phyloP scores from a whole-genome alignment of 2,797 vertebrate species.

The Platalea minor region DNA sequence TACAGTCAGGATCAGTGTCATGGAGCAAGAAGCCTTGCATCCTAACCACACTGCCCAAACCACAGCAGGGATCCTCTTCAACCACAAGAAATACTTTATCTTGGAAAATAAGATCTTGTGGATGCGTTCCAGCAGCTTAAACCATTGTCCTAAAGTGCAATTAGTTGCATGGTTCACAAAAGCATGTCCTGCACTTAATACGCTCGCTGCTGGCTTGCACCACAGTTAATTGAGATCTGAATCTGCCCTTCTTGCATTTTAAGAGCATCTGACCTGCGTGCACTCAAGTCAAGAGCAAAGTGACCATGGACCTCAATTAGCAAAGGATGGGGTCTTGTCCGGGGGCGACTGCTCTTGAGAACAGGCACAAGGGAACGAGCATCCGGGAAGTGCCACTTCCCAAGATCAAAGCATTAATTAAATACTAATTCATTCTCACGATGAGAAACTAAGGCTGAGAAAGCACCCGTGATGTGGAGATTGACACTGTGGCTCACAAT shows the following conservation, averaged over 20 bases:
- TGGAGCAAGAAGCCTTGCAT: background rate
- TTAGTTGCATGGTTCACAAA: background rate
- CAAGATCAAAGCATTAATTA: background rate
- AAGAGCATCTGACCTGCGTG: background rate
- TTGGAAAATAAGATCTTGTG: background rate
- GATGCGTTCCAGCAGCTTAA: accelerated
- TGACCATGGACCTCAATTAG: background rate
- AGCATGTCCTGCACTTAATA: background rate
- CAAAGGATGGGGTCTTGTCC: background rate
- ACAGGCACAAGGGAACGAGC: background rate
- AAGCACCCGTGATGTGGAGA: background rate
- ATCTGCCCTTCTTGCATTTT: no score
- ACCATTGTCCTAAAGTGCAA: background rate
- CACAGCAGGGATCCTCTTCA: background rate
- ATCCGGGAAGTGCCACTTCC: background rate
- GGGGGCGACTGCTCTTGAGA: background rate
- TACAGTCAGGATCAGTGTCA: background rate
- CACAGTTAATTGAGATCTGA: background rate
- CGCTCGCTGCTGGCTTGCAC: background rate
- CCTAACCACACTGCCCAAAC: background rate
- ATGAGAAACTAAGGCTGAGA: background rate
- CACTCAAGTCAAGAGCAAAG: background rate
- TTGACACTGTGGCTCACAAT: background rate
- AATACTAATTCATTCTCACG: background rate
- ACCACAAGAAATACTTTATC: background rate